Evolutionary conservation across 2,113 vertebrate genomes (phyloP).

Genomic region (Theristicus caerulescens): DNA sequence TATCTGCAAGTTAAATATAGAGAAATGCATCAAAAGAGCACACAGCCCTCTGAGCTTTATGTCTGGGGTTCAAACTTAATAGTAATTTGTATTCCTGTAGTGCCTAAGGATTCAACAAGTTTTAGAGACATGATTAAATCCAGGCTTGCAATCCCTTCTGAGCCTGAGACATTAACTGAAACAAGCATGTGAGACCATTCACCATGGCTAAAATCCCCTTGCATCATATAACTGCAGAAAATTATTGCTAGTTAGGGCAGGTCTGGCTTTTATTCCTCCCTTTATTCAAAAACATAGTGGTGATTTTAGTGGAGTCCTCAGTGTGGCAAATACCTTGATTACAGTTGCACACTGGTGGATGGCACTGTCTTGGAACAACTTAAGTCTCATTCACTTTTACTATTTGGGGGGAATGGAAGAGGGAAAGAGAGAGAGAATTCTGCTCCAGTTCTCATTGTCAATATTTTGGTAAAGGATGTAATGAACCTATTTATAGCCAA

Average conservation of each 20-base stretch:
- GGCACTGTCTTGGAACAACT: background rate
- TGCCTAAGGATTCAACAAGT: background rate
- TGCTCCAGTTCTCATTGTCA: background rate
- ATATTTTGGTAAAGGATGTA: background rate
- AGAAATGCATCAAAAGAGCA: background rate
- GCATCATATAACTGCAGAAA: background rate
- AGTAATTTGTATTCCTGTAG: background rate
- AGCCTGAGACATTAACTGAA: background rate
- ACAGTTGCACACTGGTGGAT: background rate
- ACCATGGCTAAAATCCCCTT: background rate
- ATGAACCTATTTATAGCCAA: background rate
- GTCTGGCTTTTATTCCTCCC: background rate
- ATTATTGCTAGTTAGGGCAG: background rate
- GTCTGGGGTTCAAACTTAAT: background rate
- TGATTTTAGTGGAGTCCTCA: background rate
- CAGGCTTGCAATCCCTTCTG: background rate
- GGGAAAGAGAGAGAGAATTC: background rate
- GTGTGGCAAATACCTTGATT: background rate
- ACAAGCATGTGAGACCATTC: background rate
- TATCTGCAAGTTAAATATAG: background rate
- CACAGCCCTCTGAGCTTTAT: background rate
- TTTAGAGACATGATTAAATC: constrained; percentile 28
- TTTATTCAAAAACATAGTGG: background rate
- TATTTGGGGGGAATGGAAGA: background rate
- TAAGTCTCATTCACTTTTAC: background rate